These are phyloP conservation scores for Zeugodacus cucurbitae DNA, from an alignment of 1,140 invertebrate species.

Conservation along the genomic window DNA sequence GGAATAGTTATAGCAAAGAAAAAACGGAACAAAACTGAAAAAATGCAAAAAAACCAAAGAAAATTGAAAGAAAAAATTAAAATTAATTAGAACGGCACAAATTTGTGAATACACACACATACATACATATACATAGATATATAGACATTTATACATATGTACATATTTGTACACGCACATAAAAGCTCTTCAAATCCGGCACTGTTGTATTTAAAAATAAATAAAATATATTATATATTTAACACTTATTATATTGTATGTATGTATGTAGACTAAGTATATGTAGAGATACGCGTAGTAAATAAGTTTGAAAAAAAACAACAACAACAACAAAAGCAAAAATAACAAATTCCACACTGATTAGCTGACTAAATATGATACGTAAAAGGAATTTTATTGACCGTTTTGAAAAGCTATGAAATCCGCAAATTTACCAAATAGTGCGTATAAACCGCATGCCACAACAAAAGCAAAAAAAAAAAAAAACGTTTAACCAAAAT, in stretches of 20 bases:
- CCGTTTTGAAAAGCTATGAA: background rate
- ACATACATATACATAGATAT: background rate
- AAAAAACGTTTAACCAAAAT: background rate
- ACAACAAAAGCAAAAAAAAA: constrained; percentile 9
- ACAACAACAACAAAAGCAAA: background rate
- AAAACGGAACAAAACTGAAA: background rate
- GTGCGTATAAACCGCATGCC: background rate
- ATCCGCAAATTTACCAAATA: background rate
- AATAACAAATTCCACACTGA: background rate
- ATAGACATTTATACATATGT: too few relatives aligned
- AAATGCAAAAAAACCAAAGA: background rate
- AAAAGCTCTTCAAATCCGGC: background rate
- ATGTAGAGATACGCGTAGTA: background rate
- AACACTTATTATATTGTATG: background rate
- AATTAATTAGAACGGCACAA: background rate
- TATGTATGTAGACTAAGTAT: background rate
- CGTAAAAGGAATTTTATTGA: background rate
- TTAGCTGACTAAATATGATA: background rate
- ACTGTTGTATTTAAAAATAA: background rate
- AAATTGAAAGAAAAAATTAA: background rate
- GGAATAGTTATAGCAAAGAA: background rate
- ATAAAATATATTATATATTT: background rate
- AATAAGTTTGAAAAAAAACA: background rate
- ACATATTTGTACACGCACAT: constrained; percentile 16
- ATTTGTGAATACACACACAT: constrained; percentile 20